Conservation (phyloP, 2,888 invertebrate species). For the Parnassius apollo region DNA sequence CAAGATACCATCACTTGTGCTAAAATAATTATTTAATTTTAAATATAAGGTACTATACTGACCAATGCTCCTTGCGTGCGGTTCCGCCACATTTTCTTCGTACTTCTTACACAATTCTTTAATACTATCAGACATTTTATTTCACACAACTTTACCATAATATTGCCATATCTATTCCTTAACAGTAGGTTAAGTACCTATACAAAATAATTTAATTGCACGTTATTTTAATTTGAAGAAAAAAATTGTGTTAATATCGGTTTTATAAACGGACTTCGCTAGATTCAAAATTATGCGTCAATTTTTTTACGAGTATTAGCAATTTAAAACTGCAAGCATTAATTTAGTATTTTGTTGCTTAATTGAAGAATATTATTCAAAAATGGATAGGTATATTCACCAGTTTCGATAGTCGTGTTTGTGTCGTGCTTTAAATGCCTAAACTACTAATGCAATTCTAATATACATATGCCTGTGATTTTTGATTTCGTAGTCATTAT, state of each 20-base stretch:
- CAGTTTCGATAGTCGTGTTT: too few relatives aligned
- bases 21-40: not conserved
- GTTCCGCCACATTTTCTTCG: slow-evolving; percentile 50
- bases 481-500: too few relatives aligned
- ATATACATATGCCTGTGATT: too few relatives aligned
- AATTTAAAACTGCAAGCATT: too few relatives aligned
- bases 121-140: slow-evolving; percentile 63
- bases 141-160: slow-evolving; percentile 31
- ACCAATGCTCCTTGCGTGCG: slow-evolving; percentile 64
- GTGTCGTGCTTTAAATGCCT: too few relatives aligned
- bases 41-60: slow-evolving; percentile 43
- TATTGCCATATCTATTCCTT: slow-evolving; percentile 27
- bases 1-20: too few relatives aligned
- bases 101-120: slow-evolving; percentile 55
- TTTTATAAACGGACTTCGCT: not conserved
- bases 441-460: too few relatives aligned
- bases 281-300: too few relatives aligned
- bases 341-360: too few relatives aligned
- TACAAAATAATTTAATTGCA: slow-evolving; percentile 3
- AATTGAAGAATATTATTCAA: too few relatives aligned
- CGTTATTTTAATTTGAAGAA: not conserved
- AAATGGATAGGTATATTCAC: too few relatives aligned
- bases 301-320: too few relatives aligned
- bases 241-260: slow-evolving; percentile 19
- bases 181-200: slow-evolving; percentile 25